Evolutionary conservation across 2,888 invertebrate species (phyloP), one percentile per base, ranked within the genome.

Genomic region (Augiades crinisus): DNA sequence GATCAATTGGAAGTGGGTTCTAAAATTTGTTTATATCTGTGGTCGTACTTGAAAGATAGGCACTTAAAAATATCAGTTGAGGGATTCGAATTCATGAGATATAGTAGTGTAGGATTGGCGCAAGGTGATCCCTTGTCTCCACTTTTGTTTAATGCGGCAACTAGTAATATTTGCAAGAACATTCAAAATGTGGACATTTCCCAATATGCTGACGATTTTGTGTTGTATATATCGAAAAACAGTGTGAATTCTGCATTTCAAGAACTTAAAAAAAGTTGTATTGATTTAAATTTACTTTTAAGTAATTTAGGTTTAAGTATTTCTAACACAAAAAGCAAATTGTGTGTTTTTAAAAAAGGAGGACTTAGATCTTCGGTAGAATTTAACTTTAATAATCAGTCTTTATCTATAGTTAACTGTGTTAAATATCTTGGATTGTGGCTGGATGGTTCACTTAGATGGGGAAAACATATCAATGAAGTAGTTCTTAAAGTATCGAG

Each of bases 111-210:
- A 1, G 68, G 67, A 0, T 6, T 66, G 12, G 65, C 65, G 0
- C 69, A 67, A 37, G 66, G 66, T 1, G 67, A 69, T 21, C 67
- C 67, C 0, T 14, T 67, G 0, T 69, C 68, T 0, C 68, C 70
- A 0, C 8, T 68, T 0, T 33, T 70, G 2, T 72, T 72, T 57
- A 68, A 70, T 47, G 43, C 60, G 2, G 62, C 51, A 0, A 69
- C 47, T 0, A 2, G 0, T 16, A 33, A 33, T n/a, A 49, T 49
- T n/a, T 49, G 47, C 12, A 33, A 41, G 24, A 22, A 16, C 12
- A 40, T 49, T 12, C 14, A 22, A 5, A 33, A 27, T 21, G 40
- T 49, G 3, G 10, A 33, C 3, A 34, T 49, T 16, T 49, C 47
- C 10, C 47, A 49, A 30, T 49, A 49, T 12, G 47, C 47, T 12